A percentile compares a stretch with the other conserved stretches of the same genome.
Conservation (phyloP, 2,888 invertebrate genomes). For the Cyrtodaria siliqua region DNA sequence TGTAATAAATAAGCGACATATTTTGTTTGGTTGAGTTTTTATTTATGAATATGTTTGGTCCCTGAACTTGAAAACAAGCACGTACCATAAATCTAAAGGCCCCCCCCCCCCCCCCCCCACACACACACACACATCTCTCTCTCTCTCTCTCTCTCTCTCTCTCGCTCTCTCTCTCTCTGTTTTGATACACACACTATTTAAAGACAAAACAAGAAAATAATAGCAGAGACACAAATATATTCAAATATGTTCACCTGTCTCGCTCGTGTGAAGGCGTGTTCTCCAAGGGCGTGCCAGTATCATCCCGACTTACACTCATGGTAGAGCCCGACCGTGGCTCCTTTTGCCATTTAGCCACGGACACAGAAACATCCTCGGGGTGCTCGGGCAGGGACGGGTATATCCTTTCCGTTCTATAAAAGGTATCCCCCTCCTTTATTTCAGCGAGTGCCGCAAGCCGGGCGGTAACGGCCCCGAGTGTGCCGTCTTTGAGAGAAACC, state of each 20-base stretch:
- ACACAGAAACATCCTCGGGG: conserved; percentile 66
- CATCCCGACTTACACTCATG: conserved; percentile 58
- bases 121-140: too few relatives aligned
- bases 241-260: conserved; percentile 53
- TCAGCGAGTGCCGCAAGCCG: conserved; percentile 57
- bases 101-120: too few relatives aligned
- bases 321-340: conserved; percentile 68
- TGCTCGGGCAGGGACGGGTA: conserved; percentile 71
- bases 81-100: too few relatives aligned
- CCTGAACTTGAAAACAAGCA: not conserved
- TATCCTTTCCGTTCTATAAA: conserved; percentile 70
- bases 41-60: not conserved
- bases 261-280: conserved; percentile 35
- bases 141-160: too few relatives aligned
- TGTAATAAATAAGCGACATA: not conserved
- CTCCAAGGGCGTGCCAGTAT: conserved; percentile 51
- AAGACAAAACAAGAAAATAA: not conserved
- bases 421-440: conserved; percentile 74
- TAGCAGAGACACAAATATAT: too few relatives aligned
- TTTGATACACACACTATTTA: too few relatives aligned
- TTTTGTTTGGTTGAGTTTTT: too few relatives aligned
- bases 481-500: conserved; percentile 64
- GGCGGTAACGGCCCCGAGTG: conserved; percentile 33
- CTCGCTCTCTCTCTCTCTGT: too few relatives aligned
- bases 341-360: conserved; percentile 50